Conservation (phyloP, 2,113 vertebrate genomes). For the Marmota flaviventris region DNA sequence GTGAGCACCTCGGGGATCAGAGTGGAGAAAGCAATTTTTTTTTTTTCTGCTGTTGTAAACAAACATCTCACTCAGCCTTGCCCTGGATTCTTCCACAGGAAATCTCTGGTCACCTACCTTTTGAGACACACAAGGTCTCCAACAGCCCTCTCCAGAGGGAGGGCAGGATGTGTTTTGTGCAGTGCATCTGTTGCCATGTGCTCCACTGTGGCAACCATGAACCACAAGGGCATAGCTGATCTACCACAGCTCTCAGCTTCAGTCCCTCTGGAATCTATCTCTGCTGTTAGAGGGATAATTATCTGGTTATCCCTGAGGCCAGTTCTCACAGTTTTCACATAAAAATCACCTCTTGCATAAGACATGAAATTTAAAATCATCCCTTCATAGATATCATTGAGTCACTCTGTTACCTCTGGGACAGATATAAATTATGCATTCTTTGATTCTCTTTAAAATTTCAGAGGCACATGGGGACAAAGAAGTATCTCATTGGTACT, state of each 20-base stretch:
- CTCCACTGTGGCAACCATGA: conserved; percentile 49
- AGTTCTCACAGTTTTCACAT: conserved; percentile 88
- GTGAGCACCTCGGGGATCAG: conserved; percentile 39
- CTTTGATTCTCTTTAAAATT: conserved; percentile 87
- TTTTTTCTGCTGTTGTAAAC: conserved; percentile 69
- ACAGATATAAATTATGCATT: conserved; percentile 89
- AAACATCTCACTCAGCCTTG: conserved; percentile 63
- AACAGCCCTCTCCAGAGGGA: conserved; percentile 56
- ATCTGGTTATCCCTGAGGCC: conserved; percentile 89
- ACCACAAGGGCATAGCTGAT: conserved; percentile 59
- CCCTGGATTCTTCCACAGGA: conserved; percentile 75
- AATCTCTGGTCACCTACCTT: conserved; percentile 63
- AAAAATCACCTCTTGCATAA: conserved; percentile 91
- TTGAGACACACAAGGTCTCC: conserved; percentile 50
- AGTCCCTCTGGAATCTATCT: conserved; percentile 80
- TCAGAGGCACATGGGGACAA: conserved; percentile 83
- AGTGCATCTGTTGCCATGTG: conserved; percentile 72
- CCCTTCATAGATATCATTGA: conserved; percentile 87
- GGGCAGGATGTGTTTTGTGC: conserved; percentile 33
- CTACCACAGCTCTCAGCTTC: conserved; percentile 58
- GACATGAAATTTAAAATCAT: conserved; percentile 91
- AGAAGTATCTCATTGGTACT: conserved; percentile 81
- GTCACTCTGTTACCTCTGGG: conserved; percentile 89
- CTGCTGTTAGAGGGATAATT: conserved; percentile 89
- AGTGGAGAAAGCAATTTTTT: conserved; percentile 49